A percentile compares a stretch with the other conserved stretches of the same genome.
Conservation (phyloP, 2,797 vertebrate genomes). For the Halcyon leucocephala region DNA sequence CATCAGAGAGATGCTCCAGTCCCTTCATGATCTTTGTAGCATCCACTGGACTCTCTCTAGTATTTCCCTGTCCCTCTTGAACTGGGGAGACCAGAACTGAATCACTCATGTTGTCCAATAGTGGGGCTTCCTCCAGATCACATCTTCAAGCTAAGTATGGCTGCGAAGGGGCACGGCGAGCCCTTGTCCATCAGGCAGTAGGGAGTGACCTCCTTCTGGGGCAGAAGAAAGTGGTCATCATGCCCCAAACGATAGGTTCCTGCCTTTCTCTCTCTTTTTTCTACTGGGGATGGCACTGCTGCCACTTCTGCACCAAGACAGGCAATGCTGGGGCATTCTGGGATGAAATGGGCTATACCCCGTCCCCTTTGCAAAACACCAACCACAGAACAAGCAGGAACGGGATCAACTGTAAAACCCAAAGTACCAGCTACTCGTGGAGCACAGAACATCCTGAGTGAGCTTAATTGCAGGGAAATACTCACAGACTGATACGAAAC, state of each 20-base stretch:
- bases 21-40: too few relatives aligned
- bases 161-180: rapidly evolving
- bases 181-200: background rate
- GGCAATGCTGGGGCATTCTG: background rate
- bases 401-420: background rate
- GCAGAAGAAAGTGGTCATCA: background rate
- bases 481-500: background rate
- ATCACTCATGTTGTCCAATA: conserved; percentile 3
- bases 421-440: background rate
- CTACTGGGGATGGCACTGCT: background rate
- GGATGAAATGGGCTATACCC: rapidly evolving
- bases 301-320: background rate
- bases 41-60: too few relatives aligned
- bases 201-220: background rate
- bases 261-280: background rate
- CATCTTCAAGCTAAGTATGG: background rate
- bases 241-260: rapidly evolving
- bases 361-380: background rate
- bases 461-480: background rate
- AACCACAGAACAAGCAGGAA: background rate
- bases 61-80: too few relatives aligned
- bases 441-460: background rate
- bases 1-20: too few relatives aligned
- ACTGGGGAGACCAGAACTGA: too few relatives aligned
- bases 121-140: background rate